A percentile compares a stretch with the other conserved stretches of the same genome.
Evolutionary conservation across 2,888 invertebrate genomes (phyloP).

Genomic region (Unio delphinus): DNA sequence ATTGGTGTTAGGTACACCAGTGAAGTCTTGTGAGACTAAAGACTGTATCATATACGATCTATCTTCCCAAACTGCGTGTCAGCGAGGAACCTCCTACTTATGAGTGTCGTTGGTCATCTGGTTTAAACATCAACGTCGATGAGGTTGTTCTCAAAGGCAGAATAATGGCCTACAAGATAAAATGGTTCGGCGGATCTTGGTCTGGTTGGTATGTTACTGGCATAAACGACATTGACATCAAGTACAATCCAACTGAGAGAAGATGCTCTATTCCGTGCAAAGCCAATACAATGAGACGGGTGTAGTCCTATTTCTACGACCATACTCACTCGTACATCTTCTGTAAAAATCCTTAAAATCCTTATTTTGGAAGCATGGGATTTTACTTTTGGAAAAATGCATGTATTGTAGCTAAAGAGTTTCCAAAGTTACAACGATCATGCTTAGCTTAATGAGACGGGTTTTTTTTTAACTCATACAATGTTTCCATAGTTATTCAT

Average conservation of each 20-base stretch:
- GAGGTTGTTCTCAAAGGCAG: conserved; percentile 3
- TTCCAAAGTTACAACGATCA: no score
- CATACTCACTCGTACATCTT: conserved; percentile 24
- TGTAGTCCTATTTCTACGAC: conserved; percentile 22
- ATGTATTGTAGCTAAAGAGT: no score
- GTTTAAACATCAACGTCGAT: conserved; percentile 4
- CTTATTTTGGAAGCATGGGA: no score
- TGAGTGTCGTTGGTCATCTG: conserved; percentile 20
- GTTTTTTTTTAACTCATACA: no score
- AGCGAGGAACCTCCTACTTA: no score
- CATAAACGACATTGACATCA: conserved; percentile 18
- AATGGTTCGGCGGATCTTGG: conserved; percentile 20
- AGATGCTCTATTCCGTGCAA: background rate
- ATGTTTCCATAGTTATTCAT: no score
- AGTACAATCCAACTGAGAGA: conserved; percentile 5
- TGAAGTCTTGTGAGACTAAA: no score
- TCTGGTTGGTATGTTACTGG: conserved; percentile 22
- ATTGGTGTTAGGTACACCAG: no score
- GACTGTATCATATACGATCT: no score
- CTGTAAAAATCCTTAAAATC: conserved; percentile 5
- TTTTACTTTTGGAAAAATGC: no score
- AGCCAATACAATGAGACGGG: conserved; percentile 12
- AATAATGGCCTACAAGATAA: conserved; percentile 23
- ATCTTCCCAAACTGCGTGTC: no score
- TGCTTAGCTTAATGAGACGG: no score